Evolutionary conservation across 2,797 vertebrate genomes (phyloP).

Genomic region (Hippopotamyrus pictus): DNA sequence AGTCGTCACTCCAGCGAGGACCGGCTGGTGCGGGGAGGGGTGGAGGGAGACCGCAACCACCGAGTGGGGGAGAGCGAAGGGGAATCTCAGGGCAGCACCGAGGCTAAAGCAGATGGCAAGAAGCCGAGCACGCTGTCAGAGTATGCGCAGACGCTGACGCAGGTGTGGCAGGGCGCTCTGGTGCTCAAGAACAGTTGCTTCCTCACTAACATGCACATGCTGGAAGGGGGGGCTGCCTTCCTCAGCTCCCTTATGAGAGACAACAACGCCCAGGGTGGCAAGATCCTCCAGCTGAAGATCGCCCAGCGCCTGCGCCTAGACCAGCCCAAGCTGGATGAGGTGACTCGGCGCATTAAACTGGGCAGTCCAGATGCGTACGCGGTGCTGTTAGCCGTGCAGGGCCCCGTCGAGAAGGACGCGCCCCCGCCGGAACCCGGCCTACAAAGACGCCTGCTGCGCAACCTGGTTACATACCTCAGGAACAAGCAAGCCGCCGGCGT

Average conservation of each 20-base stretch:
- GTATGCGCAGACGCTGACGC: conserved; percentile 76
- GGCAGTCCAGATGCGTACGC: conserved; percentile 84
- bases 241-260: conserved; percentile 78
- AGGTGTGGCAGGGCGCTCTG: conserved; percentile 86
- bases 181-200: conserved; percentile 98
- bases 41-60: conserved; percentile 63
- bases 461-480: conserved; percentile 96
- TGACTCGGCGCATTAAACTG: conserved; percentile 83
- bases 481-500: conserved; percentile 98
- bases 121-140: conserved; percentile 72
- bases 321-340: conserved; percentile 93
- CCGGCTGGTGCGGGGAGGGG: conserved; percentile 55
- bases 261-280: conserved; percentile 47
- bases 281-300: conserved; percentile 86
- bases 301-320: conserved; percentile 92
- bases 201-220: conserved; percentile 86
- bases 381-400: conserved; percentile 86
- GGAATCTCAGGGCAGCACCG: conserved; percentile 26
- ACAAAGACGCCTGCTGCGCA: conserved; percentile 88
- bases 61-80: conserved; percentile 56
- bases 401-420: conserved; percentile 64
- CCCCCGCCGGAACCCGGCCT: conserved; percentile 76
- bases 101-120: conserved; percentile 46
- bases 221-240: conserved; percentile 84
- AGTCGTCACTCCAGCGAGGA: conserved; percentile 47